These are phyloP conservation scores for Dolichopus griseipennis DNA, from an alignment of 2,888 invertebrate species.

Conservation along the genomic window DNA sequence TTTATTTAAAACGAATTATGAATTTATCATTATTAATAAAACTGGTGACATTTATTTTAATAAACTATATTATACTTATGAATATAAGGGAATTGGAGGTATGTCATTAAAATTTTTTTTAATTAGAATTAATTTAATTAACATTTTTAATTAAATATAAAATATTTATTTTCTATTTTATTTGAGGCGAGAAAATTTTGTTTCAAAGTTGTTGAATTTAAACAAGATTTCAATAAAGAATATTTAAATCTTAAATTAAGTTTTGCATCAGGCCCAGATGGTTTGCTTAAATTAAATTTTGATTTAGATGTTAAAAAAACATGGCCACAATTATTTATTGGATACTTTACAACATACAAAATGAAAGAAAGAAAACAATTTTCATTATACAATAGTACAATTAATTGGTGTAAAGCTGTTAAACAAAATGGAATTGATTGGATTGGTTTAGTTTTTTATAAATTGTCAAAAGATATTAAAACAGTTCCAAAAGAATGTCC, in stretches of 20 bases:
- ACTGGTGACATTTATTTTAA: too few relatives aligned
- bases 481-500: neutral
- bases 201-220: neutral
- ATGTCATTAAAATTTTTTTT: too few relatives aligned
- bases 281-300: neutral
- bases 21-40: too few relatives aligned
- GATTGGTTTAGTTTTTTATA: too few relatives aligned
- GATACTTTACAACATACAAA: neutral
- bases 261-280: neutral
- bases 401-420: neutral
- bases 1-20: too few relatives aligned
- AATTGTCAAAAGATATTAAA: too few relatives aligned
- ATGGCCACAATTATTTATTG: neutral
- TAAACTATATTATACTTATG: too few relatives aligned
- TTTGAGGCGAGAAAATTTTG: neutral
- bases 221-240: neutral
- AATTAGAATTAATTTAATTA: too few relatives aligned
- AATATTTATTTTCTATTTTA: too few relatives aligned
- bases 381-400: neutral
- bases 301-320: neutral
- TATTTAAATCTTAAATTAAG: neutral
- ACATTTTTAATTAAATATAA: neutral
- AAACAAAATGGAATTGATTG: neutral
- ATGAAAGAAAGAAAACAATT: neutral
- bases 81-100: too few relatives aligned